Percentiles rank a stretch among this genome's conserved stretches.
Evolutionary conservation across 2,113 vertebrate species (phyloP).

Genomic region (Oncorhynchus nerka): DNA sequence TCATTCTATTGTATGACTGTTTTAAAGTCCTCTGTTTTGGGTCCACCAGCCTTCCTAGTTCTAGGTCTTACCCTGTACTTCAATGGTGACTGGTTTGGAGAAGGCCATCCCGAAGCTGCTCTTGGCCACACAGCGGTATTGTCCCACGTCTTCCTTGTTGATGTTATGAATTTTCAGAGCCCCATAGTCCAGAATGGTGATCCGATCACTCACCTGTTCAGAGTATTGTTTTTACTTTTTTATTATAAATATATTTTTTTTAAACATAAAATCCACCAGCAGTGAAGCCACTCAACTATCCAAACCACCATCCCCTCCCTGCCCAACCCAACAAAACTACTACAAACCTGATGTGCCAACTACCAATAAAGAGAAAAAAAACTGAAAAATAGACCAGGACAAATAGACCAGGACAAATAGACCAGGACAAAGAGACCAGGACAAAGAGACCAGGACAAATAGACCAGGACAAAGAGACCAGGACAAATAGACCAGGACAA

Average conservation of each 20-base stretch:
- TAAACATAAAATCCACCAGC: too few species aligned
- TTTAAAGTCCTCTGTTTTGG: too few species aligned
- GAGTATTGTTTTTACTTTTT: background rate
- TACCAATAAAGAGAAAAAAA: too few species aligned
- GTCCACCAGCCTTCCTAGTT: too few species aligned
- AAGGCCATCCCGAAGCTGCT: conserved; percentile 92
- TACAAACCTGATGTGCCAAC: too few species aligned
- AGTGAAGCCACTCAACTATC: background rate
- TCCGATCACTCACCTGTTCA: conserved; percentile 81
- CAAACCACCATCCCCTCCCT: too few species aligned
- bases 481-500: too few species aligned
- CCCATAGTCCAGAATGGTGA: conserved; percentile 89
- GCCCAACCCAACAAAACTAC: too few species aligned
- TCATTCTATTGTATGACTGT: too few species aligned
- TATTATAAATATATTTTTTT: too few species aligned
- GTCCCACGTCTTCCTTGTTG: conserved; percentile 90
- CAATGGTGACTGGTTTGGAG: conserved; percentile 80
- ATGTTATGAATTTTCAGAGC: conserved; percentile 92
- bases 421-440: background rate
- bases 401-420: background rate
- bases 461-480: too few species aligned
- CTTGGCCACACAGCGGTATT: conserved; percentile 90
- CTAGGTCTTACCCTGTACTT: too few species aligned
- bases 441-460: background rate
- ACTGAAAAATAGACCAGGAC: background rate